Conservation (phyloP, 2,888 invertebrate genomes). For the Phengaris arion region DNA sequence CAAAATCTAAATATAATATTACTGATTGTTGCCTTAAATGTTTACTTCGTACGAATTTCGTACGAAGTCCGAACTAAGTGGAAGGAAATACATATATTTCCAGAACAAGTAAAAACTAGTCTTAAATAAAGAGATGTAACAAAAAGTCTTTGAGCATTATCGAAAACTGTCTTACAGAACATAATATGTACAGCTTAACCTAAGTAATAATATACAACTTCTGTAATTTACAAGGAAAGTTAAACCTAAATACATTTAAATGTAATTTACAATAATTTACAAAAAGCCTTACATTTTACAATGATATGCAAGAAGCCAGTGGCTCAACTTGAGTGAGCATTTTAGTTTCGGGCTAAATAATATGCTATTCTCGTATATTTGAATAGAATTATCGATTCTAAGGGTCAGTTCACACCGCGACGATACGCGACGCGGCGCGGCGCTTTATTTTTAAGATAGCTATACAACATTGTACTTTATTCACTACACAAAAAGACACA, state of each 20-base stretch:
- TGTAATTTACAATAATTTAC: conserved; percentile 78
- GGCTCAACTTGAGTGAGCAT: conserved; percentile 40
- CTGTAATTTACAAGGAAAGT: conserved; percentile 57
- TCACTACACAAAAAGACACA: too few relatives aligned
- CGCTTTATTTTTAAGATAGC: too few relatives aligned
- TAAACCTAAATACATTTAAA: conserved; percentile 62
- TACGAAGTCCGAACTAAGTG: neutral
- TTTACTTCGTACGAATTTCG: neutral
- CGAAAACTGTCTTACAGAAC: conserved; percentile 45
- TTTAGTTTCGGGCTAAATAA: conserved; percentile 6
- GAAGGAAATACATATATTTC: neutral
- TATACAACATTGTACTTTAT: too few relatives aligned
- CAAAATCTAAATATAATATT: neutral
- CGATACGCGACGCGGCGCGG: too few relatives aligned
- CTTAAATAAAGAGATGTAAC: conserved; percentile 40
- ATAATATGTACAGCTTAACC: conserved; percentile 68
- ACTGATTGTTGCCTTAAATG: neutral
- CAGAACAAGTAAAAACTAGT: conserved; percentile 33
- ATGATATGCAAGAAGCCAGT: conserved; percentile 77
- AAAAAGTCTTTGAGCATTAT: conserved; percentile 47
- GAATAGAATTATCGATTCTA: conserved; percentile 22
- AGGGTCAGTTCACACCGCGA: too few relatives aligned
- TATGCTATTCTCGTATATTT: conserved; percentile 25
- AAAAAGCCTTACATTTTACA: conserved; percentile 66
- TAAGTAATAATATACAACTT: conserved; percentile 62